Conservation (phyloP, 2,888 invertebrate genomes). For the Hydraecia micacea region DNA sequence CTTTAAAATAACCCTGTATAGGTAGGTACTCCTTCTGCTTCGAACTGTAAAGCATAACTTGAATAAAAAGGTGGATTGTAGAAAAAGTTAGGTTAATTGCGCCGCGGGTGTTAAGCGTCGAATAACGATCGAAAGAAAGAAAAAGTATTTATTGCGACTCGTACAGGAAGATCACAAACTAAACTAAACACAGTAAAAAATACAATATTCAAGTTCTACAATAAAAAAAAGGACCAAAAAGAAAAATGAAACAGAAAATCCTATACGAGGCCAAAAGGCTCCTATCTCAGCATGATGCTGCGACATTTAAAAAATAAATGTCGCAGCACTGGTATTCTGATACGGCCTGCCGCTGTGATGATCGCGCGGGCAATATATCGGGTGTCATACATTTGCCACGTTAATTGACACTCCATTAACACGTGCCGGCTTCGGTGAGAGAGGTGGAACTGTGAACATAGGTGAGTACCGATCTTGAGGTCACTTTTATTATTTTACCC, state of each 20-base stretch:
- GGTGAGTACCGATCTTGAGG: slow-evolving; percentile 7
- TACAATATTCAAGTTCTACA: no score
- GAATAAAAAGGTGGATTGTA: slow-evolving; percentile 39
- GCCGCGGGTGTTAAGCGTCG: slow-evolving; percentile 31
- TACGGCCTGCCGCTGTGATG: no score
- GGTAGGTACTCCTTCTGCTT: neutral
- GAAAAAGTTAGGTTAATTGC: slow-evolving; percentile 42
- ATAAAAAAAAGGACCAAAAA: no score
- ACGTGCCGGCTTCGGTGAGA: slow-evolving; percentile 25
- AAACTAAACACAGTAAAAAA: no score
- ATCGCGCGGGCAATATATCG: slow-evolving; percentile 47
- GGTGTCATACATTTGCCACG: slow-evolving; percentile 53
- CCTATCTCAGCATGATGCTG: no score
- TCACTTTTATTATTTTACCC: slow-evolving; percentile 11
- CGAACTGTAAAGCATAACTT: slow-evolving; percentile 8
- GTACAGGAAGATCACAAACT: no score
- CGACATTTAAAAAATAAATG: no score
- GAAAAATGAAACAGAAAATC: no score
- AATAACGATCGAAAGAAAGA: no score
- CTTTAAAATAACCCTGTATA: neutral
- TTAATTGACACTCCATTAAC: slow-evolving; percentile 61
- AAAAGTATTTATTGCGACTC: no score
- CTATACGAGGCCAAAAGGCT: no score
- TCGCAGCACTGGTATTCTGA: no score
- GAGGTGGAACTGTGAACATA: slow-evolving; percentile 20